Base-by-base conservation (phyloP, 2,888 invertebrate genomes). In the Drosophila sordidula region DNA sequence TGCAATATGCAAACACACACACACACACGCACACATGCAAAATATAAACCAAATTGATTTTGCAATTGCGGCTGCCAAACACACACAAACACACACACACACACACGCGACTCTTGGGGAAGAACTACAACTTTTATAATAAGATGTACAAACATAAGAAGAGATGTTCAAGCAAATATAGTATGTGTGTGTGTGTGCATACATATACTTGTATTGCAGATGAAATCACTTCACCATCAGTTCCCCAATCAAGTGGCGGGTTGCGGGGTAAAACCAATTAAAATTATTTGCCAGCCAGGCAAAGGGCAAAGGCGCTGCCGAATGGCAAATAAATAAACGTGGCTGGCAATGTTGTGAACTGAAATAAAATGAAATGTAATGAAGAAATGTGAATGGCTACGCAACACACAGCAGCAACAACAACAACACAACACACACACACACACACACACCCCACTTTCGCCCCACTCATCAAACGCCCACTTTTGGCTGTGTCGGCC, bases 341-440 rank as follows among this genome's bases (percentile, higher is more conserved):
- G 75, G 74, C 69, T 74, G 54, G 44, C 54, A 64, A 72, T 77
- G 58, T 77, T 77, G 73, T 57, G 72, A 81, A 82, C 75, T 78
- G 85, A 72, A 82, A 79, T 65, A 86, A 75, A 82, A 76, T 79
- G 72, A 86, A 80, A 86, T 83, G 80, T 80, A 83, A 86, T 83
- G 84, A 70, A 82, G 86, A 80, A 86, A 86, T 80, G 80, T 82
- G 80, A 82, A 80, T 79, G 61, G 79, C 63, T 63, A 68, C 75
- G 77, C 77, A 75, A 49, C 51, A 55, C 32, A 55, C 42, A 45
- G 18, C 41, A 41, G 8, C 49, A 25, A 9, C 36, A 14, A 12
- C 8, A 61, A 25, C 25, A 25, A 25, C 25, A n/a, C n/a, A 26
- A 41, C 58, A 50, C 34, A 39, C 25, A 58, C 45, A 41, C n/a